These are phyloP conservation scores for Eolophus roseicapilla DNA, from an alignment of 2,113 vertebrate species.

Conservation along the genomic window DNA sequence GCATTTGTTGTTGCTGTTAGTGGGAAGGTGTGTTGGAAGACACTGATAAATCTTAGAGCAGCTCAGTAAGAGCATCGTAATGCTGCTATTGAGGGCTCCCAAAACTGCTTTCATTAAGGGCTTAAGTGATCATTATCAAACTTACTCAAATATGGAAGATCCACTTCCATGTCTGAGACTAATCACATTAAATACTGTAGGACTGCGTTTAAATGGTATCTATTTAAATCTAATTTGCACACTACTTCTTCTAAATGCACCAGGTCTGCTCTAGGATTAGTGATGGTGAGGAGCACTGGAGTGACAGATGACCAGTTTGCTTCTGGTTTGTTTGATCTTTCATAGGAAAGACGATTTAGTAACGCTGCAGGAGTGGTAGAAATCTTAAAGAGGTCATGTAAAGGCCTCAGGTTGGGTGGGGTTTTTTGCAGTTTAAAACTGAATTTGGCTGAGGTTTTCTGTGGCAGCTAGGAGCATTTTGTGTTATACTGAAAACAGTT, in stretches of 20 bases:
- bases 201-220: background rate
- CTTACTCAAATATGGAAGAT: background rate
- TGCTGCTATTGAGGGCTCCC: fast-evolving
- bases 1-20: background rate
- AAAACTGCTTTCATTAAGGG: background rate
- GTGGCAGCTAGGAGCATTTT: background rate
- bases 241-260: background rate
- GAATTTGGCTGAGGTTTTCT: background rate
- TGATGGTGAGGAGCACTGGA: background rate
- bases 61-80: background rate
- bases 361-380: background rate
- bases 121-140: background rate
- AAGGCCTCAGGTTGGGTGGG: background rate
- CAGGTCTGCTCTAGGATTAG: background rate
- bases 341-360: background rate
- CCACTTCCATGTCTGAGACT: background rate
- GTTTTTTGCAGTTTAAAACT: background rate
- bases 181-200: background rate
- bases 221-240: background rate
- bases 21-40: background rate
- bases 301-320: background rate
- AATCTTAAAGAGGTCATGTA: background rate
- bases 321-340: background rate
- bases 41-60: background rate
- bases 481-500: background rate